A percentile compares a stretch with the other conserved stretches of the same genome.
These are phyloP conservation scores for Sebastiscus albofasciatus DNA, from an alignment of 2,797 vertebrate species.

Conservation along the genomic window DNA sequence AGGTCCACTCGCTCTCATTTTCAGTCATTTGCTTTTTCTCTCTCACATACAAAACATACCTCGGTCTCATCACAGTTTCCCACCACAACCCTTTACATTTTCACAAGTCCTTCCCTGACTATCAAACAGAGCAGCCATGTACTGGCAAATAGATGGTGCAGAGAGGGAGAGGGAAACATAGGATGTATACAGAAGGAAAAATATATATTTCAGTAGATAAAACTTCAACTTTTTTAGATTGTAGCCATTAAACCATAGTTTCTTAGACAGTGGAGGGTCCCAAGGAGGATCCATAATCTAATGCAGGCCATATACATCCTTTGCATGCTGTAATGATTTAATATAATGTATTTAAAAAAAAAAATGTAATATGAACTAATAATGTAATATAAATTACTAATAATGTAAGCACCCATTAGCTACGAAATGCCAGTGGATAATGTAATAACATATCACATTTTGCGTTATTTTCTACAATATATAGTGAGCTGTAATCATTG, in stretches of 20 bases:
- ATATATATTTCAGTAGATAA: not conserved
- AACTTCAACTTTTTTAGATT: not conserved
- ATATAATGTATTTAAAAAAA: not conserved
- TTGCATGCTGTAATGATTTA: not conserved
- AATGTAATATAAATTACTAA: not conserved
- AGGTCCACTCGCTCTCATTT: not conserved
- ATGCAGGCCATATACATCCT: not conserved
- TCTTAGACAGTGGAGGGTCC: not conserved
- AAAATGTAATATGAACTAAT: not conserved
- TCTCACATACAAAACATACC: not conserved
- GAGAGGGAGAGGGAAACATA: not conserved
- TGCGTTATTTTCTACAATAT: not conserved
- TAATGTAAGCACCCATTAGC: not conserved
- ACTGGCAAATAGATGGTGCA: not conserved
- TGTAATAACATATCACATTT: not conserved
- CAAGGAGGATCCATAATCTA: not conserved
- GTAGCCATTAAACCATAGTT: not conserved
- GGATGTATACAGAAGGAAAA: too few relatives aligned
- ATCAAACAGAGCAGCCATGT: constrained; percentile 9
- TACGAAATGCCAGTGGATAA: not conserved
- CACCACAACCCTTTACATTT: not conserved
- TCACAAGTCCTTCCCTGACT: not conserved
- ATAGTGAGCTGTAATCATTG: not conserved
- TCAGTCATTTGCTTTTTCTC: not conserved
- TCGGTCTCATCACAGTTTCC: not conserved